Evolutionary conservation across 2,888 invertebrate genomes (phyloP).

Genomic region (Polyploca ridens): DNA sequence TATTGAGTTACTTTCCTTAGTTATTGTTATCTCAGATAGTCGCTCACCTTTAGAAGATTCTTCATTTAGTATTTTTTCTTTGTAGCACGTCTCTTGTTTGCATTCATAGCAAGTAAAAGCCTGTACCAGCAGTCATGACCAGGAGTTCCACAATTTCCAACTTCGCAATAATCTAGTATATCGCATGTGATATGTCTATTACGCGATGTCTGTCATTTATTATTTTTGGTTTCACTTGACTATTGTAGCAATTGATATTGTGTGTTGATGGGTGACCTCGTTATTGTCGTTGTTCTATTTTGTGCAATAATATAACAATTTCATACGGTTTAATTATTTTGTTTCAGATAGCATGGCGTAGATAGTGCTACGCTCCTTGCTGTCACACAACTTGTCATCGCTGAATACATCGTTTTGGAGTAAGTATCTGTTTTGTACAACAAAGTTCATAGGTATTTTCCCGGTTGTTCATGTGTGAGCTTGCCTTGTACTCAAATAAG

Average conservation of each 20-base stretch:
- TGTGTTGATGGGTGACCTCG: slow-evolving; percentile 37
- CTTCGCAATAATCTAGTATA: slow-evolving; percentile 16
- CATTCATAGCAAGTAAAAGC: neutral
- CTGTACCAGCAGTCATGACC: neutral
- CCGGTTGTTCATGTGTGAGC: neutral
- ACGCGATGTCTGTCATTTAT: slow-evolving; percentile 26
- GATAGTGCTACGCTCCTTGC: slow-evolving; percentile 38
- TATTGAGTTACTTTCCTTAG: too few relatives aligned
- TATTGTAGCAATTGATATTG: slow-evolving; percentile 43
- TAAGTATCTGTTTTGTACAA: neutral
- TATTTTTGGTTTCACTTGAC: slow-evolving; percentile 38
- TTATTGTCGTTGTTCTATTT: slow-evolving; percentile 33
- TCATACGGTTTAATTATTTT: slow-evolving; percentile 29
- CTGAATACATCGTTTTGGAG: neutral
- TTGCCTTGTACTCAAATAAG: neutral
- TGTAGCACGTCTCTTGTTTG: neutral
- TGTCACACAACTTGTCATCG: slow-evolving; percentile 23
- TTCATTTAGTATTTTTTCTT: too few relatives aligned
- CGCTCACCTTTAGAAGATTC: too few relatives aligned
- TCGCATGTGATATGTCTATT: slow-evolving; percentile 16
- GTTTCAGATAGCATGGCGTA: slow-evolving; percentile 69
- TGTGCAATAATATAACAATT: slow-evolving; percentile 17
- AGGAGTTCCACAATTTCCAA: neutral
- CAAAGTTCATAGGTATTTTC: neutral
- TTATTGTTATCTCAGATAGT: too few relatives aligned